Evolutionary conservation across 2,113 vertebrate genomes (phyloP).

Genomic region (Sturnira hondurensis): DNA sequence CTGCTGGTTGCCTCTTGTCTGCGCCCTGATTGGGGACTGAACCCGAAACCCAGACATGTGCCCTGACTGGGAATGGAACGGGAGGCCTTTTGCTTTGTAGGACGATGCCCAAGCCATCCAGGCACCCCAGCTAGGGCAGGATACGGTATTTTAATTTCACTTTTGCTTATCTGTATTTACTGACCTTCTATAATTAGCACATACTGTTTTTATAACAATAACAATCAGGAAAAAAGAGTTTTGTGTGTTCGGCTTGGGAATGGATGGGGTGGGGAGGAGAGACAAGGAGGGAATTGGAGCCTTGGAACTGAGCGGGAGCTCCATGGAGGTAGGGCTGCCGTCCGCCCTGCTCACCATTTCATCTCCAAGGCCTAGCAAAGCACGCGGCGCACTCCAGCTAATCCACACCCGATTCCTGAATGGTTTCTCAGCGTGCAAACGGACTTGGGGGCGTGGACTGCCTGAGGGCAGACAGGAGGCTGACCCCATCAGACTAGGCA

Average conservation of each 20-base stretch:
- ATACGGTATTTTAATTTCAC: not conserved
- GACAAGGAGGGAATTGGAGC: not conserved
- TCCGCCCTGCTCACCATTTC: fast-evolving
- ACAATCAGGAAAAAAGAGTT: not conserved
- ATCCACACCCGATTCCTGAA: fast-evolving
- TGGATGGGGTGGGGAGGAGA: not conserved
- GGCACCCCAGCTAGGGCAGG: not conserved
- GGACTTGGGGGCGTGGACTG: not conserved
- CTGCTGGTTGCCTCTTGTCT: too few relatives aligned
- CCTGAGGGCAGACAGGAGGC: not conserved
- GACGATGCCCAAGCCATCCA: too few relatives aligned
- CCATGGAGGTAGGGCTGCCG: fast-evolving
- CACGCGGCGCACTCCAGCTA: fast-evolving
- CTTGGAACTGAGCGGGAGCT: not conserved
- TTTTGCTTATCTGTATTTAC: not conserved
- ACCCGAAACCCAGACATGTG: too few relatives aligned
- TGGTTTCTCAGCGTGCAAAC: fast-evolving
- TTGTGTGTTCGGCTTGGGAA: not conserved
- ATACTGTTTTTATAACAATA: not conserved
- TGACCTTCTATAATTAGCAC: not conserved
- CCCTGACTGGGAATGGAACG: too few relatives aligned
- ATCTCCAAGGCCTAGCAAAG: fast-evolving
- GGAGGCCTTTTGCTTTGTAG: too few relatives aligned
- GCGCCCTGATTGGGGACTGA: too few relatives aligned
- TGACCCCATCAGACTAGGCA: not conserved